Conservation (phyloP, 53 echinoderm and acorn worm species). For the Hippasteria phrygiana region DNA sequence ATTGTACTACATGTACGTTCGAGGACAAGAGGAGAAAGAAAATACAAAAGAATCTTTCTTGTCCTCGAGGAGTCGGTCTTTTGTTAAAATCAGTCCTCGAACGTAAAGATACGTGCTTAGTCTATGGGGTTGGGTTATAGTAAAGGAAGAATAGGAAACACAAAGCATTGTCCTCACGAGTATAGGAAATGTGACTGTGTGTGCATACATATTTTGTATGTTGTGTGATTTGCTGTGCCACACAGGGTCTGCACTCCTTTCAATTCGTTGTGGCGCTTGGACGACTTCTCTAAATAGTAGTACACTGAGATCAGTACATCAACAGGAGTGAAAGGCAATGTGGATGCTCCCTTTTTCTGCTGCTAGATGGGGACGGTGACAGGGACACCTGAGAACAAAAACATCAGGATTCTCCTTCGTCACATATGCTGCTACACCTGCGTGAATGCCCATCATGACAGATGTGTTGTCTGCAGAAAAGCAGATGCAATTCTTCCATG, state of each 20-base stretch:
- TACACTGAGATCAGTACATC: slow-evolving; percentile 64
- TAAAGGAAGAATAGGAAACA: too few species aligned
- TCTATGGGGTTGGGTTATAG: too few species aligned
- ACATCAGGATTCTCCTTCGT: slow-evolving; percentile 68
- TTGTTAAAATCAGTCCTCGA: too few species aligned
- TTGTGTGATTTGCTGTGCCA: slow-evolving; percentile 46
- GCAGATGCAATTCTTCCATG: slow-evolving; percentile 67
- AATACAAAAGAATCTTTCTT: too few species aligned
- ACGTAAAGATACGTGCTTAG: too few species aligned
- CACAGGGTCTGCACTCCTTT: slow-evolving; percentile 41
- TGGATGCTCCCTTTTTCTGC: slow-evolving; percentile 68
- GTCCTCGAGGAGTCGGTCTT: too few species aligned
- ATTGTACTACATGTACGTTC: too few species aligned
- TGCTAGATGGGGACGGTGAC: slow-evolving; percentile 71
- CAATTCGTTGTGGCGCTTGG: slow-evolving; percentile 66
- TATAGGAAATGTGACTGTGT: too few species aligned
- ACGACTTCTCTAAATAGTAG: slow-evolving; percentile 67
- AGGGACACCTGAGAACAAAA: slow-evolving; percentile 64
- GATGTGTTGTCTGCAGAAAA: slow-evolving; percentile 72
- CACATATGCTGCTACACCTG: slow-evolving; percentile 62
- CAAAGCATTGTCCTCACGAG: too few species aligned
- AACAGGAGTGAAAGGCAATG: slow-evolving; percentile 44
- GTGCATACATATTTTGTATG: slow-evolving; percentile 11
- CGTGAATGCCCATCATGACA: slow-evolving; percentile 71
- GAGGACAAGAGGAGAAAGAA: too few species aligned